These are phyloP conservation scores for Exephanes ischioxanthus DNA, from an alignment of 2,888 invertebrate genomes.

Conservation along the genomic window DNA sequence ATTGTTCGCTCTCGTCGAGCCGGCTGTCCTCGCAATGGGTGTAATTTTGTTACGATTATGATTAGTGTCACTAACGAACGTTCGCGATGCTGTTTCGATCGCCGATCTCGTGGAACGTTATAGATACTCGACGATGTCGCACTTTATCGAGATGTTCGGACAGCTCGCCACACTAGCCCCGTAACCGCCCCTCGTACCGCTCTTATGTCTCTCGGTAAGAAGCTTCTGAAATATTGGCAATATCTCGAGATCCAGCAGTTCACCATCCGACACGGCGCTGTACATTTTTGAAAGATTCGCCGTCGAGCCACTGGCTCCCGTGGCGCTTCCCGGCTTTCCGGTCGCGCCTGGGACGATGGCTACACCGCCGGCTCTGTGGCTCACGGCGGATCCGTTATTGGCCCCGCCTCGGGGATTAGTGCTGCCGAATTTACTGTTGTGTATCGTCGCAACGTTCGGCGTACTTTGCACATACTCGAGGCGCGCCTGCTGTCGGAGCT, in stretches of 20 bases:
- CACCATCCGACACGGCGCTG: slow-evolving; percentile 93
- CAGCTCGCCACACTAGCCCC: slow-evolving; percentile 94
- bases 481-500: slow-evolving; percentile 81
- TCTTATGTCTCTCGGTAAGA: slow-evolving; percentile 92
- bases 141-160: slow-evolving; percentile 97
- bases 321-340: slow-evolving; percentile 25
- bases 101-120: slow-evolving; percentile 85
- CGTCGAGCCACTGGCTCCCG: slow-evolving; percentile 76
- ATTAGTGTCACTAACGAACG: slow-evolving; percentile 6
- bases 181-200: slow-evolving; percentile 89
- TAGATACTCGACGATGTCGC: slow-evolving; percentile 97
- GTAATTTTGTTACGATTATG: slow-evolving; percentile 38
- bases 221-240: slow-evolving; percentile 96
- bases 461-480: slow-evolving; percentile 87
- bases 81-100: not conserved
- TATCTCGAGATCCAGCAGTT: slow-evolving; percentile 93
- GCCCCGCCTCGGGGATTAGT: slow-evolving; percentile 84
- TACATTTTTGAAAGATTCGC: slow-evolving; percentile 86
- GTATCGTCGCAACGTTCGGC: slow-evolving; percentile 87
- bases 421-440: slow-evolving; percentile 86
- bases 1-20: slow-evolving; percentile 3
- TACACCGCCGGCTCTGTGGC: slow-evolving; percentile 66
- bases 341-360: slow-evolving; percentile 31
- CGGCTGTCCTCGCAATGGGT: slow-evolving; percentile 12
- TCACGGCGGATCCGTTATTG: slow-evolving; percentile 79